Percentiles rank a stretch among this genome's conserved stretches.
Evolutionary conservation across 2,888 invertebrate genomes (phyloP).

Genomic region (Cephus pygmeus): DNA sequence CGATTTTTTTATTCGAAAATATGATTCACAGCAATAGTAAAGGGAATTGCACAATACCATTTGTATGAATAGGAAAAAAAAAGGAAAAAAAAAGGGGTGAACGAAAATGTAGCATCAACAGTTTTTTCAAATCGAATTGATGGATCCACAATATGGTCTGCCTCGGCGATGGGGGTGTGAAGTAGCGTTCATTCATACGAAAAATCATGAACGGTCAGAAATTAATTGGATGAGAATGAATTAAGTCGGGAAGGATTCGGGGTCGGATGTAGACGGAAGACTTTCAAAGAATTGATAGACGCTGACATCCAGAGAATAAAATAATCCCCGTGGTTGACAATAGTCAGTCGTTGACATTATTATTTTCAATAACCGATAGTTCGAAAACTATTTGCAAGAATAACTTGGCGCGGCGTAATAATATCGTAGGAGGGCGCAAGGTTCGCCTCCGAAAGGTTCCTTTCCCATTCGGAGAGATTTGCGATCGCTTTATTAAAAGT

Average conservation of each 20-base stretch:
- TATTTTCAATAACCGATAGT: slow-evolving; percentile 28
- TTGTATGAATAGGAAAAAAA: background rate
- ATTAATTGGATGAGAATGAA: slow-evolving; percentile 34
- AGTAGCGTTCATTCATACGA: background rate
- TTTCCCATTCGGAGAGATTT: slow-evolving; percentile 38
- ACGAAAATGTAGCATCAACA: background rate
- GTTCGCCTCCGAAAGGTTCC: slow-evolving; percentile 18
- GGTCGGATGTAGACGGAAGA: background rate
- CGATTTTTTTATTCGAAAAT: background rate
- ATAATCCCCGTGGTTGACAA: background rate
- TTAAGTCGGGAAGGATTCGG: slow-evolving; percentile 24
- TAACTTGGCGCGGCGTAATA: slow-evolving; percentile 18
- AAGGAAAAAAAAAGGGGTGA: background rate
- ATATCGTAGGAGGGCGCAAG: slow-evolving; percentile 10
- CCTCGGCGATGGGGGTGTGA: background rate
- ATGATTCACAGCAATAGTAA: background rate
- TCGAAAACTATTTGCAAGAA: slow-evolving; percentile 21
- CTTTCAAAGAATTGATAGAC: background rate
- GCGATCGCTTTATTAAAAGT: slow-evolving; percentile 59
- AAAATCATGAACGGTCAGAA: slow-evolving; percentile 27
- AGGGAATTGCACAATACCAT: background rate
- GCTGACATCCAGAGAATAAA: background rate
- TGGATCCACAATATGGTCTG: background rate
- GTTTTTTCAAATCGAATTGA: background rate
- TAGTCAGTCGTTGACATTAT: slow-evolving; percentile 25